Percentiles rank a stretch among this genome's conserved stretches.
These are phyloP conservation scores for Corydoras maculifer DNA, from an alignment of 2,113 vertebrate genomes.

Conservation along the genomic window DNA sequence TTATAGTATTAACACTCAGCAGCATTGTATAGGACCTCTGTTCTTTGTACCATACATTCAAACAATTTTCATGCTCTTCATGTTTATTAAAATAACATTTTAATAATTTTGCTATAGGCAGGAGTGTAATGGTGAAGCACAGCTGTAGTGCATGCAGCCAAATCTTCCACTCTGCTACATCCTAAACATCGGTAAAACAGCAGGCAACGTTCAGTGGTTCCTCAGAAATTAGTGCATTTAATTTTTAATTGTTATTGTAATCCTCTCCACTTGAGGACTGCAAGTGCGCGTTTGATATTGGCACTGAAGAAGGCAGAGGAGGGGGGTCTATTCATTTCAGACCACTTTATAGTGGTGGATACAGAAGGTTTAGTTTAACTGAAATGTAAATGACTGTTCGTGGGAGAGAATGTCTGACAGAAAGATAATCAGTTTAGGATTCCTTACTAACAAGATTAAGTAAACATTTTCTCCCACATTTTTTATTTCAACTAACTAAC, in stretches of 20 bases:
- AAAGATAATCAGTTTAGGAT: conserved; percentile 61
- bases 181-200: no score
- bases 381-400: conserved; percentile 94
- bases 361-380: conserved; percentile 84
- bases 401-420: conserved; percentile 79
- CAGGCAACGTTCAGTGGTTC: conserved; percentile 53
- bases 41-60: no score
- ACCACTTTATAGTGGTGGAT: conserved; percentile 66
- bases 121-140: conserved; percentile 53
- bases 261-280: conserved; percentile 77
- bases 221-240: conserved; percentile 71
- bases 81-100: no score
- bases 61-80: no score
- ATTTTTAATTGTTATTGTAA: conserved; percentile 89
- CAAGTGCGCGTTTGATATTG: conserved; percentile 72
- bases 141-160: conserved; percentile 56
- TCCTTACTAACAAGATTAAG: no score
- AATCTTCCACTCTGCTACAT: conserved; percentile 11
- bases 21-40: no score
- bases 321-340: conserved; percentile 53
- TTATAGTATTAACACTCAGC: no score
- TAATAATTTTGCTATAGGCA: conserved; percentile 37
- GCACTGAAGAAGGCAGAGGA: conserved; percentile 42
- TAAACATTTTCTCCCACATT: neutral
- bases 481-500: neutral